Base-by-base conservation (phyloP, 1,140 invertebrate genomes). In the Tribolium madens region DNA sequence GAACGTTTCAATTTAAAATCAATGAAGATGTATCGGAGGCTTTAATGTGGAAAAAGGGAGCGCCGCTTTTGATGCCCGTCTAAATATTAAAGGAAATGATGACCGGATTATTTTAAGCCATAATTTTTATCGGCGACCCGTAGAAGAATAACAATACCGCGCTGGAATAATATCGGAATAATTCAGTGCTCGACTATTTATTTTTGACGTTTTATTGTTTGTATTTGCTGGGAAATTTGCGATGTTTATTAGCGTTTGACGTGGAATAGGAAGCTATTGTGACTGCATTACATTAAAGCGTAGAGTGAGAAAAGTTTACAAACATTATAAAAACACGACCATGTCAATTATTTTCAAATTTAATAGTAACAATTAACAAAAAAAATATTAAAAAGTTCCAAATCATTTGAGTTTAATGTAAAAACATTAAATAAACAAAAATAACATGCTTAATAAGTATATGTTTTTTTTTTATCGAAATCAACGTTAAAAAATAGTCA, bases 1-100 rank as follows among this genome's bases (percentile, higher is more conserved):
- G 48, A 57, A 57, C 52, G 52, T 17, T 57, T 17, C 52, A 26
- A 57, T 57, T 57, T 21, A 21, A 14, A 57, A 57, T 26, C 52
- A 57, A 57, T 57, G 52, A 57, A 57, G 52, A 57, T 18, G 52
- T 42, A 42, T 42, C n/a, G 36, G 21, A 26, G 5, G 18, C 6
- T 17, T 57, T 21, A 12, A 17, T 21, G 17, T 57, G 52, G 52
- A 17, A 57, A 64, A 64, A 26, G 21, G 2, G 57, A 26, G 57
- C 21, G 12, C 10, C 14, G 52, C 15, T 42, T 42, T 42, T 42
- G 3, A 57, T 17, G 14, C 14, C 10, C 10, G 18, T n/a, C 33
- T 33, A 64, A 64, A 64, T 64, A 33, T 64, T 33, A 64, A 64
- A 14, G 26, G 52, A 10, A 21, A 26, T n/a, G 52, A 26, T 42